Base-by-base conservation (phyloP, 2,113 vertebrate genomes). In the Narcine bancroftii region DNA sequence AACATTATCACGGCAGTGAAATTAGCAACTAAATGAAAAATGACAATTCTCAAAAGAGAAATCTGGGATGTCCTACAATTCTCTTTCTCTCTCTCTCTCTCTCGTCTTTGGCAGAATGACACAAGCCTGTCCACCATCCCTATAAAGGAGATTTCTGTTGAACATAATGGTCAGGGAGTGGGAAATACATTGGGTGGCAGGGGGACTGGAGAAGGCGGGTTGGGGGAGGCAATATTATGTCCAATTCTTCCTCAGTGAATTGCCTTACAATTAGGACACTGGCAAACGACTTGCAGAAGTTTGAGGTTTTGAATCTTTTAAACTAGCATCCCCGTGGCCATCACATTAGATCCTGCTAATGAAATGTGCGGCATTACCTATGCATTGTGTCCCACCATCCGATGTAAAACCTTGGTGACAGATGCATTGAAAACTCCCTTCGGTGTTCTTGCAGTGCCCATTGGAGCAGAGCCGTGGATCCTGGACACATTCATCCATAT, bases 391-490 rank as follows among this genome's bases (percentile, higher is more conserved):
- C 93, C 97, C 96, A 93, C 97, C 96, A 92, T 95, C 96, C 92
- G 96, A 94, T 93, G 96, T 96, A 94, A 97, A 98, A 77, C 98
- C 98, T 63, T 94, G 94, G 11, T 95, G 95, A 94, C 98, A 99
- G 94, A 96, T 96, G 93, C 98, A 99, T 72, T 96, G 94, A 95
- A 98, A 99, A 93, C 97, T 97, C 89, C 98, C 98, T 92, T 97
- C 96, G 0, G 97, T 98, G 95, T 99, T 99, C 95, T 94, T 95
- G 96, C 98, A 99, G 93, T 93, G 96, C 72, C 98, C 98, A 73
- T 96, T 96, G 87, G 95, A 95, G 94, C 98, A 99, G 92, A 97
- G 95, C 87, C 95, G 94, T 4, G 95, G 95, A 85, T 42, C 94
- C 92, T 97, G 95, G 89, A 92, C 39, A 93, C 98, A 99, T 92